phyloP scores from a whole-genome alignment of 2,113 vertebrate genomes.

The Calyptommatus sinebrachiatus region DNA sequence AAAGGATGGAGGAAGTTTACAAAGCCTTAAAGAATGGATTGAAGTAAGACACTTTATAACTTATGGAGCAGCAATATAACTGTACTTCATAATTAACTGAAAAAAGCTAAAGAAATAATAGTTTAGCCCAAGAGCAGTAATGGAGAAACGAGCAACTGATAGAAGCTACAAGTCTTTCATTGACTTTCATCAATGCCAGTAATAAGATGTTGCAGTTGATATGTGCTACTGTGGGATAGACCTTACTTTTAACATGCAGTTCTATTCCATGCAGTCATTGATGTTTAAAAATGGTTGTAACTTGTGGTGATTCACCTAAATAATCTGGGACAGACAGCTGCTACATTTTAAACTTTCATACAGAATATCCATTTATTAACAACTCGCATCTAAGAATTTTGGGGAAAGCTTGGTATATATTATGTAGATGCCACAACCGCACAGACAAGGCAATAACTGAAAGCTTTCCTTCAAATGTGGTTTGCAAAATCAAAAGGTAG shows the following conservation, averaged over 20 bases:
- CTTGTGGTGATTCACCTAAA: background rate
- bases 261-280: background rate
- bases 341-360: background rate
- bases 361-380: background rate
- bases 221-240: background rate
- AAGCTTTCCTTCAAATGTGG: too few relatives aligned
- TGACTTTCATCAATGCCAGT: background rate
- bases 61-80: background rate
- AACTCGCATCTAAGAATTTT: background rate
- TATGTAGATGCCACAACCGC: too few relatives aligned
- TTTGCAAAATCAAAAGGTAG: too few relatives aligned
- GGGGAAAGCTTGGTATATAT: too few relatives aligned
- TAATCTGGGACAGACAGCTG: background rate
- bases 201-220: background rate
- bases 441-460: too few relatives aligned
- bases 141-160: background rate
- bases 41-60: slow-evolving; percentile 80
- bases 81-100: slow-evolving; percentile 19
- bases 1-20: slow-evolving; percentile 91
- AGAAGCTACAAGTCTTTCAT: background rate
- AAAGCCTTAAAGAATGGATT: slow-evolving; percentile 88
- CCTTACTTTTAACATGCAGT: background rate
- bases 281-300: background rate
- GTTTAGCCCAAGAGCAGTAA: background rate
- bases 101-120: background rate